These are phyloP conservation scores for Amblyornis subalaris DNA, from an alignment of 2,113 vertebrate genomes.

Conservation along the genomic window DNA sequence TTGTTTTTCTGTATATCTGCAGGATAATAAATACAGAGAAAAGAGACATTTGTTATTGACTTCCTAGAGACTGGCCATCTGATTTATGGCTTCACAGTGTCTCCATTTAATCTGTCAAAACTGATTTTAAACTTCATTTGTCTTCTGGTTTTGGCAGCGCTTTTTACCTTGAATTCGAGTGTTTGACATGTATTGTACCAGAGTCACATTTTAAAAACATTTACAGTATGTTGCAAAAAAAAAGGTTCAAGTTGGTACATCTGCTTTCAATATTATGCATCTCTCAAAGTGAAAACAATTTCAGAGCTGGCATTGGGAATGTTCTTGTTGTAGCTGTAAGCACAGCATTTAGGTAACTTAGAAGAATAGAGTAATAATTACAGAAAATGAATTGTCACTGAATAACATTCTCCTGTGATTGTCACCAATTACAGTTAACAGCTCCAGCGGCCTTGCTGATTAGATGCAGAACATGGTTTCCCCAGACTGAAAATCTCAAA, in stretches of 20 bases:
- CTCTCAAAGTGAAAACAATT: constrained; percentile 84
- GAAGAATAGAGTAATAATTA: constrained; percentile 82
- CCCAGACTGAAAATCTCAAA: background rate
- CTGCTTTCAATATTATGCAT: constrained; percentile 90
- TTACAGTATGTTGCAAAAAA: constrained; percentile 60
- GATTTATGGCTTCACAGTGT: constrained; percentile 86
- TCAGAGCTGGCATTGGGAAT: constrained; percentile 78
- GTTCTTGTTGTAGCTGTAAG: constrained; percentile 78
- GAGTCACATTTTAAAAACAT: constrained; percentile 79
- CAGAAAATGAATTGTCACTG: constrained; percentile 88
- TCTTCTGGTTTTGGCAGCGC: constrained; percentile 85
- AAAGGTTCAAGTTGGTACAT: constrained; percentile 76
- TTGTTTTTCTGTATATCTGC: constrained; percentile 35
- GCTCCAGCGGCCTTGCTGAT: constrained; percentile 74
- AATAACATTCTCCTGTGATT: constrained; percentile 79
- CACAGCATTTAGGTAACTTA: constrained; percentile 83
- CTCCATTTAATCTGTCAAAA: constrained; percentile 83
- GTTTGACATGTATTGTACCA: constrained; percentile 80
- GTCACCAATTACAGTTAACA: constrained; percentile 78
- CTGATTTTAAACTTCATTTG: constrained; percentile 86
- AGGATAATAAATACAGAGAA: constrained; percentile 60
- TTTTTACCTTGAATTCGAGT: constrained; percentile 79
- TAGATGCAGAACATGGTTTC: constrained; percentile 64
- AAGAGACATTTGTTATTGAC: constrained; percentile 77
- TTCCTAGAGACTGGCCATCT: constrained; percentile 78